Percentiles rank a stretch among this genome's conserved stretches.
Conservation (phyloP, 2,113 vertebrate species). For the Trachemys scripta region DNA sequence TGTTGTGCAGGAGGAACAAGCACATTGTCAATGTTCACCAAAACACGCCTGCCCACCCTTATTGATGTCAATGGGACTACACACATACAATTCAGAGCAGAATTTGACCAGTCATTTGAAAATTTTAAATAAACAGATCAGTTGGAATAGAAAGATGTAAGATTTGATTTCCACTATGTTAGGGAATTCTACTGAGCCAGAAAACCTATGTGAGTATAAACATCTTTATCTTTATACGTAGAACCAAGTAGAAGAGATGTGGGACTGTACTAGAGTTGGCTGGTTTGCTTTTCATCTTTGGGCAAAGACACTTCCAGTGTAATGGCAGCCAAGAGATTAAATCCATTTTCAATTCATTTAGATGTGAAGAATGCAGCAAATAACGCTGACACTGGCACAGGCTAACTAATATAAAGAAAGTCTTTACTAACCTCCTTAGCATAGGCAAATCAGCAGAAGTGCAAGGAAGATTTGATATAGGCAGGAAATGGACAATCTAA, state of each 20-base stretch:
- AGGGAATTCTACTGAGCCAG: neutral
- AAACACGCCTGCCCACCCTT: fast-evolving
- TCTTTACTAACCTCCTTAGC: neutral
- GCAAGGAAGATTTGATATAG: neutral
- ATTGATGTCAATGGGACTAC: neutral
- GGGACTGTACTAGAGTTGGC: fast-evolving
- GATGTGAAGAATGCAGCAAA: neutral
- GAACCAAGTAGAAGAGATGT: neutral
- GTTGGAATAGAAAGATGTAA: neutral
- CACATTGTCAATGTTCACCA: neutral
- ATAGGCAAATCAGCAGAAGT: neutral
- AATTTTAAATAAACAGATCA: neutral
- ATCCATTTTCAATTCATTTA: neutral
- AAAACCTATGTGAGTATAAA: neutral
- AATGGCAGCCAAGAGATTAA: neutral
- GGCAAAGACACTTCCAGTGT: neutral
- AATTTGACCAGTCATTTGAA: neutral
- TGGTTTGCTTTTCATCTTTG: neutral
- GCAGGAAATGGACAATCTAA: neutral
- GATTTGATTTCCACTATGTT: neutral
- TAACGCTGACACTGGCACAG: neutral
- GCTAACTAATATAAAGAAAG: neutral
- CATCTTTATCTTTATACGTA: neutral
- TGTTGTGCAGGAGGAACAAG: neutral
- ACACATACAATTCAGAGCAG: neutral